A percentile compares a stretch with the other conserved stretches of the same genome.
Evolutionary conservation across 2,113 vertebrate genomes (phyloP).

Genomic region (Thermophis baileyi): DNA sequence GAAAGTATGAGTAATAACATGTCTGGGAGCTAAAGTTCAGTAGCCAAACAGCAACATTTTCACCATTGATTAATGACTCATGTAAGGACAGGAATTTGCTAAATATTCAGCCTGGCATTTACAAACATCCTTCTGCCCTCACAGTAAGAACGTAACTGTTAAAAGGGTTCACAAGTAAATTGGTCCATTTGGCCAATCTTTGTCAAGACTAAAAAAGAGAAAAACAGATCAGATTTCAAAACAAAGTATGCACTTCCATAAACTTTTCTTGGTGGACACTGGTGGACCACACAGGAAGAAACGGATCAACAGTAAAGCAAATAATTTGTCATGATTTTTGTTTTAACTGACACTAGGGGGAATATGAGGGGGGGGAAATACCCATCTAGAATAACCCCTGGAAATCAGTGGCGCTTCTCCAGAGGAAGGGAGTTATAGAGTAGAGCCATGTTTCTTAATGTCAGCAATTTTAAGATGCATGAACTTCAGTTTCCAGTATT

Average conservation of each 20-base stretch:
- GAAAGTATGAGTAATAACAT: constrained; percentile 55
- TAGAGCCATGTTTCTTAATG: neutral
- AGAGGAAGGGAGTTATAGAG: neutral
- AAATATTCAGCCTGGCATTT: constrained; percentile 55
- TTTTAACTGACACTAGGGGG: neutral
- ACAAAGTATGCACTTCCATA: constrained; percentile 14
- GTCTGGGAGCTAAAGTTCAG: constrained; percentile 49
- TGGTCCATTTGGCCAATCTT: neutral
- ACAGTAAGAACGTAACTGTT: constrained; percentile 32
- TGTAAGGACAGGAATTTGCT: constrained; percentile 55
- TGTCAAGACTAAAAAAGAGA: neutral
- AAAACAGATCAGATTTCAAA: constrained; percentile 29
- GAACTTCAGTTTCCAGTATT: neutral
- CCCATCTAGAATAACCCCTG: neutral
- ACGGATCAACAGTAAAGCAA: neutral
- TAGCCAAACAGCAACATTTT: constrained; percentile 37
- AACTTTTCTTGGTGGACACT: constrained; percentile 4
- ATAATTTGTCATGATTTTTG: neutral
- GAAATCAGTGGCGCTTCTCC: neutral
- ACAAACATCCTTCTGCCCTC: constrained; percentile 4
- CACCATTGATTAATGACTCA: constrained; percentile 59
- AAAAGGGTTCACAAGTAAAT: constrained; percentile 39
- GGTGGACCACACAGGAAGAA: constrained; percentile 23
- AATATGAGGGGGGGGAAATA: neutral
- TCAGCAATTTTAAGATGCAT: neutral